Percentiles rank a stretch among this genome's conserved stretches.
Evolutionary conservation across 2,888 invertebrate genomes (phyloP).

Genomic region (Polyommatus icarus): DNA sequence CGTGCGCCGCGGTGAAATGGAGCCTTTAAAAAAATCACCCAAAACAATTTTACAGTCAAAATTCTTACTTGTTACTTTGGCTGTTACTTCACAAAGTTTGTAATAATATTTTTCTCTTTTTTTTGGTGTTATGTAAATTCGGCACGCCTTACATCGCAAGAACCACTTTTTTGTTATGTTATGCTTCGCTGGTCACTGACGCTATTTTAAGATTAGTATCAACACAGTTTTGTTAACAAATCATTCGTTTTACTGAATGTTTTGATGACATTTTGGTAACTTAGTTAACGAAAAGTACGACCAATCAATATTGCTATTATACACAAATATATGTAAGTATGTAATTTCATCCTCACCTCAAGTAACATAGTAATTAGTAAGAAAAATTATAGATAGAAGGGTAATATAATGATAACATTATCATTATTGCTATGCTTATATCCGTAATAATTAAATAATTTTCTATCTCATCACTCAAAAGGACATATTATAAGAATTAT

Average conservation of each 20-base stretch:
- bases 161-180: background rate
- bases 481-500: background rate
- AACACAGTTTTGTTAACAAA: background rate
- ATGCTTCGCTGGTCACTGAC: background rate
- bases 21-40: background rate
- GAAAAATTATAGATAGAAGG: background rate
- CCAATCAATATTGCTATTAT: no score
- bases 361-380: background rate
- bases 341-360: background rate
- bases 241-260: background rate
- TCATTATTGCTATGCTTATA: background rate
- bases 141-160: background rate
- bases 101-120: background rate
- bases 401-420: background rate
- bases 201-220: background rate
- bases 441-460: background rate
- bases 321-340: background rate
- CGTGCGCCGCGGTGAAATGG: no score
- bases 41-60: background rate
- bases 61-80: background rate
- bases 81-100: background rate
- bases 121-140: background rate
- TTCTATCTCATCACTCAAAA: background rate
- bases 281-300: background rate
- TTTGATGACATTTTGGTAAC: background rate